Evolutionary conservation across 2,113 vertebrate species (phyloP).

Genomic region (Limnothrissa miodon): DNA sequence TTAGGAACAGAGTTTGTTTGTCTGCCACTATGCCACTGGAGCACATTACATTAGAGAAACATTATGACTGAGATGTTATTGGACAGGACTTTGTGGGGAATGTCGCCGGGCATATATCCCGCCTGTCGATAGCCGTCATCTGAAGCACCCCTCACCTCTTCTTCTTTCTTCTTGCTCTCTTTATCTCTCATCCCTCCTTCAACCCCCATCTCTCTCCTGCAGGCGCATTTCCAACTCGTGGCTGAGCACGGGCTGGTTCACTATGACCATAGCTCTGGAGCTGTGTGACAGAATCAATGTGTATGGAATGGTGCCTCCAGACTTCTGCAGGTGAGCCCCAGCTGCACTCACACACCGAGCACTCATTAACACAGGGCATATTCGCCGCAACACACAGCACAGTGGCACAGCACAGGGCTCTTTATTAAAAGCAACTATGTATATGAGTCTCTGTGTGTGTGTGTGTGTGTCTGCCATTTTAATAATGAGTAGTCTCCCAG

Average conservation of each 20-base stretch:
- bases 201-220: conserved; percentile 48
- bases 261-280: conserved; percentile 96
- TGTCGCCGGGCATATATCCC: neutral
- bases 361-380: neutral
- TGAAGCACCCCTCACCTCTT: neutral
- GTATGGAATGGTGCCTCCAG: conserved; percentile 97
- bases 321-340: conserved; percentile 93
- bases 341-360: neutral
- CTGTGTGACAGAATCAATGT: conserved; percentile 95
- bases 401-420: neutral
- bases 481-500: neutral
- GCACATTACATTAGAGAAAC: neutral
- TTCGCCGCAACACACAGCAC: neutral
- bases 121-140: neutral
- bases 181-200: neutral
- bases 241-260: conserved; percentile 99
- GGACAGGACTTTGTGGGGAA: neutral
- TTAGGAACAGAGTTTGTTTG: conserved; percentile 41
- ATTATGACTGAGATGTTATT: conserved; percentile 3
- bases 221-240: conserved; percentile 98
- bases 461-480: neutral
- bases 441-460: neutral
- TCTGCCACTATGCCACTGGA: neutral
- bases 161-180: neutral
- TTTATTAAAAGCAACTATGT: neutral